Base-by-base conservation (phyloP, 2,888 invertebrate genomes). In the Acrobasis consociella region DNA sequence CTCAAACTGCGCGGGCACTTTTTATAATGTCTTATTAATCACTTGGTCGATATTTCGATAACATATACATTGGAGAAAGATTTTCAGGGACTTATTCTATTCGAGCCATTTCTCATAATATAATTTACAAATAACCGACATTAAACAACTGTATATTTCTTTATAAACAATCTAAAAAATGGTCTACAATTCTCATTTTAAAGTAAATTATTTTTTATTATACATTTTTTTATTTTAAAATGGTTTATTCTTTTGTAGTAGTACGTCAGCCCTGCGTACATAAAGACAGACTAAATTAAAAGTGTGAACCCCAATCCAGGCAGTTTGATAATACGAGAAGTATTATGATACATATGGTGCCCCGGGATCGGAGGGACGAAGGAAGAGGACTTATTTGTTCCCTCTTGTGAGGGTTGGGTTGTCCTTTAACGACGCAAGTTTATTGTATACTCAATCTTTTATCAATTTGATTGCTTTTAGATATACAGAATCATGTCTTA, bases 211-310 rank as follows among this genome's bases (percentile, higher is more conserved):
- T 31, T 31, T 31, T 31, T 31, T 2, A 56, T 2, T 58, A n/a
- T 17, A 49, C 5, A 49, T 49, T 46, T 39, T n/a, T n/a, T n/a
- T n/a, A n/a, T n/a, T n/a, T n/a, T n/a, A n/a, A n/a, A n/a, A n/a
- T n/a, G n/a, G n/a, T n/a, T n/a, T n/a, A n/a, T n/a, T 16, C 13
- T 49, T 31, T 58, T 49, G 9, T 58, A 7, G 9, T n/a, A 9
- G 2, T 7, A 17, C 15, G 49, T 0, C 78, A 83, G 83, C 82
- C 60, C 60, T 60, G 42, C 91, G 89, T 91, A 85, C 87, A 91
- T 91, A 91, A 91, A 82, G 82, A 86, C 87, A 86, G 83, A 88
- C 89, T 91, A 91, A 91, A 91, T 91, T 91, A 91, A 91, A 91
- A 91, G 91, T 90, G 90, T 87, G 90, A 91, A 90, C 81, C 78